These are phyloP conservation scores for Selene dorsalis DNA, from an alignment of 2,797 vertebrate genomes.

Conservation along the genomic window DNA sequence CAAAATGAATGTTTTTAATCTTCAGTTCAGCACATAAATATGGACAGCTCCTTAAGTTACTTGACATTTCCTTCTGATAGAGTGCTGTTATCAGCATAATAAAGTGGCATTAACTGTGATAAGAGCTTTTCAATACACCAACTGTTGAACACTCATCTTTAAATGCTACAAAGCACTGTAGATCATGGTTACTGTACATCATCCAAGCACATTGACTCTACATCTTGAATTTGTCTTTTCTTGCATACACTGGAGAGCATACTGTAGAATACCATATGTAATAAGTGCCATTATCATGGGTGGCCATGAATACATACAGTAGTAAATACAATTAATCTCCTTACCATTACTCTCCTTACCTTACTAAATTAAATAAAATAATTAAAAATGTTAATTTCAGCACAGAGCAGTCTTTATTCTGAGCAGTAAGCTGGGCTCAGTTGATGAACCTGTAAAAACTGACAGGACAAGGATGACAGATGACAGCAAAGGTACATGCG, in stretches of 20 bases:
- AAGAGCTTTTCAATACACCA: not conserved
- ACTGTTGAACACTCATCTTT: not conserved
- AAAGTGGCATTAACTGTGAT: not conserved
- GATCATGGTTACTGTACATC: not conserved
- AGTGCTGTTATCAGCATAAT: constrained; percentile 9
- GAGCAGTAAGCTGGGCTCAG: constrained; percentile 6
- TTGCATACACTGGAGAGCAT: accelerated
- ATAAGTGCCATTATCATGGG: not conserved
- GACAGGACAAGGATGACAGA: constrained; percentile 38
- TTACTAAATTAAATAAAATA: constrained; percentile 21
- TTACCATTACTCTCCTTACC: not conserved
- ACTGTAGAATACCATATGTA: not conserved
- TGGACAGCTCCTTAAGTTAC: constrained; percentile 10
- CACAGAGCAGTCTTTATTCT: not conserved
- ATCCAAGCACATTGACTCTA: not conserved
- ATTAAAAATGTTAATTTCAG: constrained; percentile 17
- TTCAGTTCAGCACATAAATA: constrained; percentile 6
- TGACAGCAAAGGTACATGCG: constrained; percentile 1
- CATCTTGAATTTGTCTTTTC: constrained; percentile 15
- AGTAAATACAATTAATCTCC: not conserved
- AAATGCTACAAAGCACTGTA: not conserved
- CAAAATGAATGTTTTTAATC: not conserved
- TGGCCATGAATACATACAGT: not conserved
- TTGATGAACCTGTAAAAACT: constrained; percentile 28
- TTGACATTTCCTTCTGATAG: not conserved